Base-by-base conservation (phyloP, 2,113 vertebrate species). In the Lathamus discolor region DNA sequence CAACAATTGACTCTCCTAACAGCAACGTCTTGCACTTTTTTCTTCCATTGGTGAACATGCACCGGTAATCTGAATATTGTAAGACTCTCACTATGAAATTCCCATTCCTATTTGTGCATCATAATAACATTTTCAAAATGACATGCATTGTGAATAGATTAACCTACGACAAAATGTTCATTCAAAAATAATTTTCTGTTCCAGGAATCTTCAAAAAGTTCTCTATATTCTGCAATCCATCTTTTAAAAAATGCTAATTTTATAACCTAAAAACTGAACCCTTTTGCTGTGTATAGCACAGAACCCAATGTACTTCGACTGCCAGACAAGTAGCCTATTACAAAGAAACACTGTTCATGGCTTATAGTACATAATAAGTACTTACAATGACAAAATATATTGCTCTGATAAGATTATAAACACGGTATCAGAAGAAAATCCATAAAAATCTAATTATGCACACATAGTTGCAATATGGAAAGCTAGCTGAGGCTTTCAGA, bases 341-440 rank as follows among this genome's bases (percentile, higher is more conserved):
- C 83, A 86, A 94, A 94, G 59, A 90, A 76, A 29, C 1, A 19
- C 89, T 93, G 57, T 96, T 94, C 57, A 2, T 86, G 62, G 88
- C 62, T 93, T 94, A 90, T 8, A 85, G 75, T 83, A 95, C 29
- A 95, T 85, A 76, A 74, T 88, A 95, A 97, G 85, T 88, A 89
- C 86, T 97, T 96, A 85, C 39, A 96, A 92, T 91, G 49, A 94
- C 44, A 96, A 17, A 85, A 90, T 88, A 94, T 79, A 94, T 86
- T 94, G 49, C 72, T 87, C 82, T 93, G 86, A 95, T 97, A 95
- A 96, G 95, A 97, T 96, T 97, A 96, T 90, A 96, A 97, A 97
- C 86, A 93, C 39, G 88, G 17, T 94, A 95, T 96, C 73, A 94
- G 92, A 96, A 95, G 75, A 85, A 98, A 97, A 97, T 96, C 86